Conservation (phyloP, 2,888 invertebrate species). For the Tanytarsus gracilentus region DNA sequence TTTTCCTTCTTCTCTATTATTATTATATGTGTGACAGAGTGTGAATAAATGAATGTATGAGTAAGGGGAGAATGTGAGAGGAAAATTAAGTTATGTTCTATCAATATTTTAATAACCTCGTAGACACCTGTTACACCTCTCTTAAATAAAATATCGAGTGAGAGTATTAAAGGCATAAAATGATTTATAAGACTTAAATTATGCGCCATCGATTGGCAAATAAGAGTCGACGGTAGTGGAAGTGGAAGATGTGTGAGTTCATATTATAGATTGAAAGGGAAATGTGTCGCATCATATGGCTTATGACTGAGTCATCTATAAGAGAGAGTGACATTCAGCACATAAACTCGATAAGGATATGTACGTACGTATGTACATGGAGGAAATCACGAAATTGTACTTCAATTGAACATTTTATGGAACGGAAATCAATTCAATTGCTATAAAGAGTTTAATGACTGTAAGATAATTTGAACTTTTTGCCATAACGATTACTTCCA, state of each 20-base stretch:
- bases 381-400: too few relatives aligned
- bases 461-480: not conserved
- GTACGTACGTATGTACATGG: too few relatives aligned
- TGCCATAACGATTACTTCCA: not conserved
- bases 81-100: not conserved
- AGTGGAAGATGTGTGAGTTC: too few relatives aligned
- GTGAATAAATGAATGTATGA: not conserved
- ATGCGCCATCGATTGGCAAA: not conserved
- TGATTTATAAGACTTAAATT: constrained; percentile 22
- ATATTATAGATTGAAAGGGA: too few relatives aligned
- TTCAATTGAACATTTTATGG: too few relatives aligned
- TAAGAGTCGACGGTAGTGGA: not conserved
- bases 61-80: not conserved
- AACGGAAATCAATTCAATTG: too few relatives aligned
- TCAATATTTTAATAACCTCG: constrained; percentile 25
- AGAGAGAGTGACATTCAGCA: too few relatives aligned
- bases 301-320: too few relatives aligned
- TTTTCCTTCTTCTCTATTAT: too few relatives aligned
- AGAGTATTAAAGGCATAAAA: constrained; percentile 1
- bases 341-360: too few relatives aligned
- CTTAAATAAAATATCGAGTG: not conserved
- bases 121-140: constrained; percentile 27
- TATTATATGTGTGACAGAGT: too few relatives aligned
- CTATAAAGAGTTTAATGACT: constrained; percentile 6
- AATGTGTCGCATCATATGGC: too few relatives aligned